Evolutionary conservation across 2,797 vertebrate genomes (phyloP).

Genomic region (Coreius guichenoti): DNA sequence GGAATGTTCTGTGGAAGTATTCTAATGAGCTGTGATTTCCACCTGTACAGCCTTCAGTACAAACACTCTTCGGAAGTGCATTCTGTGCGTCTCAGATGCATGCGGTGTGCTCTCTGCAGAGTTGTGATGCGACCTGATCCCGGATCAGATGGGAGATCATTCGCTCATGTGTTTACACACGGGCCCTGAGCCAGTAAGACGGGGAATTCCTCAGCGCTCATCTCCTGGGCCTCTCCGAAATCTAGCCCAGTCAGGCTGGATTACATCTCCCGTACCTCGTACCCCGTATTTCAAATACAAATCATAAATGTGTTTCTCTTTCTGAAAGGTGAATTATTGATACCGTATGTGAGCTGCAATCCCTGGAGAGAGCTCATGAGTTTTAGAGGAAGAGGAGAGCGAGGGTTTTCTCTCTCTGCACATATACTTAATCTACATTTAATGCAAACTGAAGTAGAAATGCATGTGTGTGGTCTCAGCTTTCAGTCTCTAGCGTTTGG

Average conservation of each 20-base stretch:
- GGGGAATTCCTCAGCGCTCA: constrained; percentile 16
- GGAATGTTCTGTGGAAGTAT: neutral
- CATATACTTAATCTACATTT: neutral
- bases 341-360: constrained; percentile 37
- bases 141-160: constrained; percentile 41
- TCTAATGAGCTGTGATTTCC: neutral
- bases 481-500: neutral
- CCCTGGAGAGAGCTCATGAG: constrained; percentile 27
- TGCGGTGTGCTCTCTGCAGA: constrained; percentile 3
- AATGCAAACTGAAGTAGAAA: constrained; percentile 1
- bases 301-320: constrained; percentile 47
- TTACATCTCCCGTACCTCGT: constrained; percentile 26
- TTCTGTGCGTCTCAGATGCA: neutral
- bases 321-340: constrained; percentile 50
- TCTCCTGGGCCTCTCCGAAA: constrained; percentile 34
- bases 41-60: neutral
- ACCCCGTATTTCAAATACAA: constrained; percentile 47
- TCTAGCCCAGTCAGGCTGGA: constrained; percentile 23
- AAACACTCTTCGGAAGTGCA: neutral
- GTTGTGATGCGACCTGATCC: constrained; percentile 21
- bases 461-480: neutral
- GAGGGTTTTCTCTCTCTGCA: neutral
- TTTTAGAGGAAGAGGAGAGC: constrained; percentile 15
- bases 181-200: constrained; percentile 32
- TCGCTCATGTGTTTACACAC: constrained; percentile 33